Base-by-base conservation (phyloP, 2,888 invertebrate species). In the Noctua comes region DNA sequence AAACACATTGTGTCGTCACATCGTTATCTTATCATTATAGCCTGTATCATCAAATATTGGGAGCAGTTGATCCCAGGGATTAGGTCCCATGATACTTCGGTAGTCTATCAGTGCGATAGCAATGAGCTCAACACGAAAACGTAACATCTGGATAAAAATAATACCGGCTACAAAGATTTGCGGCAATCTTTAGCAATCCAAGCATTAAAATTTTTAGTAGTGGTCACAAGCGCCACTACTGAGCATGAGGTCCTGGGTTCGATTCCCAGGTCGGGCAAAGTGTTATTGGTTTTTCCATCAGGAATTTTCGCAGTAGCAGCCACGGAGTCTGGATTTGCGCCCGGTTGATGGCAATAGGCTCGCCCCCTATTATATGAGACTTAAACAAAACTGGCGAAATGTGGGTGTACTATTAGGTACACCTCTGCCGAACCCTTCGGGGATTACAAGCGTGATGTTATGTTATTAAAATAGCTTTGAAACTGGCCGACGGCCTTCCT, bases 31-130 rank as follows among this genome's bases (percentile, higher is more conserved):
- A 83, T 83, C 83, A 80, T 21, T 16, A 76, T 2, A 16, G 46
- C 43, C 24, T n/a, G 31, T 64, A 71, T 83, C 66, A 24, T 24
- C 24, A 40, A 73, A 71, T 77, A 68, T 68, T 83, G 64, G 84
- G 27, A 74, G 73, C 87, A 59, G 71, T 54, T 84, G 73, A 84
- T 86, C 73, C 77, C 21, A 24, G 64, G 79, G 71, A 77, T 84
- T 77, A 86, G 10, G 1, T 54, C 27, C 11, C 21, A 40, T 46
- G 21, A 48, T 46, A 46, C 46, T 66, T 54, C 51, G 7, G 51
- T 48, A 68, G 51, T 71, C n/a, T 79, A 79, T 54, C 68, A 46
- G 21, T n/a, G 27, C 21, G 62, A 84, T 80, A 78, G 46, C n/a
- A 7, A 77, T 77, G 7, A 75, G 1, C 11, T 46, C 11, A 3